Evolutionary conservation across 2,797 vertebrate genomes (phyloP).

Genomic region (Scolopax bukidnonensis): DNA sequence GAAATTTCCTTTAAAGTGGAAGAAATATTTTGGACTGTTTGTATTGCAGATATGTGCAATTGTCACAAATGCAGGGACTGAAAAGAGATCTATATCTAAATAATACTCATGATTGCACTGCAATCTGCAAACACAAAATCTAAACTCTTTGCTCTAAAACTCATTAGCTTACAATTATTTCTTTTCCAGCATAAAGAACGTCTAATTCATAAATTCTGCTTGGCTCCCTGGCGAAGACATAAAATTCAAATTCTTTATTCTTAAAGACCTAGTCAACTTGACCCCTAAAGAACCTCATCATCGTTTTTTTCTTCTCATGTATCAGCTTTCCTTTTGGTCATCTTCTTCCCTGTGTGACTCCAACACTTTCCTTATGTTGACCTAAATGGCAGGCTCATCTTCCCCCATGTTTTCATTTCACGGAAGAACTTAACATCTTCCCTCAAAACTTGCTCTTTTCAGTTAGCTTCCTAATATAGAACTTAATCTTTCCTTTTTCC

Average conservation of each 20-base stretch:
- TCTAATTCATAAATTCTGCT: not conserved
- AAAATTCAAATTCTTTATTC: not conserved
- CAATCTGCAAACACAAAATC: not conserved
- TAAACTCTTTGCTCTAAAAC: not conserved
- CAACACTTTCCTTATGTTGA: not conserved
- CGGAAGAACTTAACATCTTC: not conserved
- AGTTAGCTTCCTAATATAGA: not conserved
- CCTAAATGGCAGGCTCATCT: not conserved
- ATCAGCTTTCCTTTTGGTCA: not conserved
- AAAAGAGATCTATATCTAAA: not conserved
- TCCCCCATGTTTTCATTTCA: not conserved
- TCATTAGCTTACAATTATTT: not conserved
- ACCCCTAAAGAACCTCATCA: not conserved
- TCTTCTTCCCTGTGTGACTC: not conserved
- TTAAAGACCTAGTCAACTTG: not conserved
- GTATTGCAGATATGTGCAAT: not conserved
- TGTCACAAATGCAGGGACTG: fast-evolving
- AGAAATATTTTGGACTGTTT: not conserved
- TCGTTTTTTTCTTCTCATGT: not conserved
- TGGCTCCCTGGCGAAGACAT: not conserved
- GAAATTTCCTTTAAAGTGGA: not conserved
- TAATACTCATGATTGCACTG: not conserved
- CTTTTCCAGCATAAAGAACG: not conserved
- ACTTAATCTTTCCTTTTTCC: not conserved
- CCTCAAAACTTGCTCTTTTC: not conserved